A percentile compares a stretch with the other conserved stretches of the same genome.
Conservation (phyloP, 30 jellyfish, hydroid and myxozoan genomes). For the Cassiopea xamachana region DNA sequence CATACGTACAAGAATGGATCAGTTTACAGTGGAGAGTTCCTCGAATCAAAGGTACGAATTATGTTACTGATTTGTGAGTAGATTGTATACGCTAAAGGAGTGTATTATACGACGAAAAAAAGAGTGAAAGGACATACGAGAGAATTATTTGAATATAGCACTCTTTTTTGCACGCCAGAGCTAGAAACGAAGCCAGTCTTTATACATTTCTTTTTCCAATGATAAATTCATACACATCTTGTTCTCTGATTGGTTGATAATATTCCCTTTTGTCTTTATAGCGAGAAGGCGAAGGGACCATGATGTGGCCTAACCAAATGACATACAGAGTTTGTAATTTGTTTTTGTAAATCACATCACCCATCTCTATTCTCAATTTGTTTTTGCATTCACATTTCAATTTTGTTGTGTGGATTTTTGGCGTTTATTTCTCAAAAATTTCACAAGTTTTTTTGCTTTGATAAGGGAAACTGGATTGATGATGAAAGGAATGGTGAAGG, state of each 20-base stretch:
- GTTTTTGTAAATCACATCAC: background rate
- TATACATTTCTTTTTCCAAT: no score
- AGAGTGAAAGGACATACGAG: no score
- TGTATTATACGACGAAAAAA: no score
- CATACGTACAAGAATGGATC: slow-evolving; percentile 85
- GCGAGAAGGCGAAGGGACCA: slow-evolving; percentile 97
- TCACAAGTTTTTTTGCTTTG: background rate
- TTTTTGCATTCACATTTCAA: background rate
- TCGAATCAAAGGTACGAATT: slow-evolving; percentile 74
- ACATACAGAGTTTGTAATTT: slow-evolving; percentile 75
- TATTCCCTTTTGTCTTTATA: background rate
- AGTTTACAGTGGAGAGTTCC: slow-evolving; percentile 82
- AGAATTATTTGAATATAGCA: no score
- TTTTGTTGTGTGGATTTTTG: background rate
- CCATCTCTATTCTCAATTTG: no score
- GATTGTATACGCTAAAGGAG: no score
- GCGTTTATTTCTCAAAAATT: background rate
- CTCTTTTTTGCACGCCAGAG: no score
- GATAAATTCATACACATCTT: no score
- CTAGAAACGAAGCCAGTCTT: no score
- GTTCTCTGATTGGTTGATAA: no score
- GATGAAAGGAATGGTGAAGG: slow-evolving; percentile 98
- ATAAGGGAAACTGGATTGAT: slow-evolving; percentile 93
- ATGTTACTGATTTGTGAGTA: no score
- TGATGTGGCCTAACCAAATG: slow-evolving; percentile 98